These are phyloP conservation scores for Psittacula derbiana DNA, from an alignment of 2,797 vertebrate species.

Conservation along the genomic window DNA sequence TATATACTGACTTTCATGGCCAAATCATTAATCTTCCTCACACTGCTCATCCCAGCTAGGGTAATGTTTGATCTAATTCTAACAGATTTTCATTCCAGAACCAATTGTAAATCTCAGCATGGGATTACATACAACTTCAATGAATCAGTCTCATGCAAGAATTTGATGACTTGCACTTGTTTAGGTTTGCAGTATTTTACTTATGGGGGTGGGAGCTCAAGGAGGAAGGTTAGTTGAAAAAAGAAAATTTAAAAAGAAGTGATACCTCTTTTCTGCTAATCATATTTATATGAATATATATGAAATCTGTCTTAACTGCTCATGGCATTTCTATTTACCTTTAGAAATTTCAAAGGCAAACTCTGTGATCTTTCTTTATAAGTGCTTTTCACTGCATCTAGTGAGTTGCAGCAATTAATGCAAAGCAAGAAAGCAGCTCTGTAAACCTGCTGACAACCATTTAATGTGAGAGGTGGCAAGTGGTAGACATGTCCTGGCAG, in stretches of 20 bases:
- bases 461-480: conserved; percentile 71
- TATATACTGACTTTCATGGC: conserved; percentile 19
- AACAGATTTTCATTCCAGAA: conserved; percentile 73
- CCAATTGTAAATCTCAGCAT: conserved; percentile 70
- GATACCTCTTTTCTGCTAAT: conserved; percentile 41
- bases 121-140: conserved; percentile 63
- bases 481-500: conserved; percentile 70
- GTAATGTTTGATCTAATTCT: conserved; percentile 63
- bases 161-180: conserved; percentile 12
- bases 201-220: not conserved
- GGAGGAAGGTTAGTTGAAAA: conserved; percentile 46
- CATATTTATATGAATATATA: conserved; percentile 12
- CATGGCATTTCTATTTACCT: conserved; percentile 52
- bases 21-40: conserved; percentile 49
- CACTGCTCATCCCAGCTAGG: conserved; percentile 34
- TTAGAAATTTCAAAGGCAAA: conserved; percentile 30
- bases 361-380: not conserved
- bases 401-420: conserved; percentile 65
- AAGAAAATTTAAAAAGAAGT: conserved; percentile 45
- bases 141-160: conserved; percentile 17
- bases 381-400: conserved; percentile 3
- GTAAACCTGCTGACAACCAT: conserved; percentile 67
- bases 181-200: conserved; percentile 42
- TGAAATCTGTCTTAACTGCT: conserved; percentile 41
- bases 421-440: conserved; percentile 52